Base-by-base conservation (phyloP, 2,888 invertebrate species). In the Spilarctia lutea region DNA sequence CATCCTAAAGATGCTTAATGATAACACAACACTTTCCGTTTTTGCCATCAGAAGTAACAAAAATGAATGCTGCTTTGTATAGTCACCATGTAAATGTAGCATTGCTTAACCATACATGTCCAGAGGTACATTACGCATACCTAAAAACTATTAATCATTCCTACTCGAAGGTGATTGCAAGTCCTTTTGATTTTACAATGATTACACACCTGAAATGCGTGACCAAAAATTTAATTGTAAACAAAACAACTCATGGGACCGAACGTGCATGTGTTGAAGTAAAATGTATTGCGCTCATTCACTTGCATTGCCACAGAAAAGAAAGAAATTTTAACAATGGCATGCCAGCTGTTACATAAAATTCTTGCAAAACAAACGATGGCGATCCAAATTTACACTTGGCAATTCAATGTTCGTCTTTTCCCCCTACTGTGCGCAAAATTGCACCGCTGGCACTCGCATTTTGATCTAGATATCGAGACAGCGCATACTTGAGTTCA, bases 261-360 rank as follows among this genome's bases (percentile, higher is more conserved):
- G 75, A 68, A 78, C 75, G 70, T 81, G 74, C 67, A 56, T 45
- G 73, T 76, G 79, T 76, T 68, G 27, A 70, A 72, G 70, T 79
- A 78, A 71, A 76, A 81, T 76, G 72, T 73, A 80, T 81, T 84
- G 71, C 75, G 68, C 27, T 70, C 71, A 80, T 75, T 81, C 69
- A 78, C 77, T 73, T 39, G 66, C 66, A 82, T 85, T 85, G 80
- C 83, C 71, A 71, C 78, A 82, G 76, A 84, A 82, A 81, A 52
- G 45, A 71, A 85, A 83, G 70, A 52, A 80, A 86, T 86, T 83
- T 83, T 76, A 87, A 86, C 86, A 87, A 86, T 85, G 78, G 82
- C 73, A 69, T 48, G 76, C 75, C 76, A 79, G 76, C 66, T 72
- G 76, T 87, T 87, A 83, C 87, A 79, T 83, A 85, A 85, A 85